Percentiles rank a stretch among this genome's conserved stretches.
Conservation (phyloP, 2,113 vertebrate genomes). For the Pterocles burchelli region DNA sequence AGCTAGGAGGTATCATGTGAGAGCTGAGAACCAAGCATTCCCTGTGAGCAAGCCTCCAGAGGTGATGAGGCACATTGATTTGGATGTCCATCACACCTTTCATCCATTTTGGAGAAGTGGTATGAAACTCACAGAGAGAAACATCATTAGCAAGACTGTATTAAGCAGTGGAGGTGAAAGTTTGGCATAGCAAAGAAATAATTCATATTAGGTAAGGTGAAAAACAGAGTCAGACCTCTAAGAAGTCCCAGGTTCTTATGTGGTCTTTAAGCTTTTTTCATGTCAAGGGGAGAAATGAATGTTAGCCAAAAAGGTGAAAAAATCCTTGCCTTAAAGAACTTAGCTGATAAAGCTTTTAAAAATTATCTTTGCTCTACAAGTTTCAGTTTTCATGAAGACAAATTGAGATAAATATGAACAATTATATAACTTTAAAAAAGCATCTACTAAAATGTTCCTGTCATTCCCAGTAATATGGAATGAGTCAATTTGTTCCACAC, state of each 20-base stretch:
- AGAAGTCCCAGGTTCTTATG: background rate
- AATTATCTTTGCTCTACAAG: background rate
- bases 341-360: background rate
- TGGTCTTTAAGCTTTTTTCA: background rate
- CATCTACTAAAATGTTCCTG: conserved; percentile 9
- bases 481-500: background rate
- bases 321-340: background rate
- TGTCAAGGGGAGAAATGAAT: background rate
- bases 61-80: background rate
- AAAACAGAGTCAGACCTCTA: background rate
- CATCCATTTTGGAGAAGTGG: background rate
- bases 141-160: background rate
- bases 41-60: background rate
- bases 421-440: background rate
- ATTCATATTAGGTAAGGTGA: background rate
- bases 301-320: background rate
- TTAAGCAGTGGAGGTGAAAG: background rate
- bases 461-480: background rate
- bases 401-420: background rate
- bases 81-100: background rate
- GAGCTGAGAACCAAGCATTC: background rate
- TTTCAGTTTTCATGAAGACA: background rate
- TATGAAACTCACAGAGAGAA: background rate
- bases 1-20: background rate
- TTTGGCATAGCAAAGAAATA: background rate